Evolutionary conservation across 92 coral and sea anemone species (phyloP).

Genomic region (Scolanthus callimorphus): DNA sequence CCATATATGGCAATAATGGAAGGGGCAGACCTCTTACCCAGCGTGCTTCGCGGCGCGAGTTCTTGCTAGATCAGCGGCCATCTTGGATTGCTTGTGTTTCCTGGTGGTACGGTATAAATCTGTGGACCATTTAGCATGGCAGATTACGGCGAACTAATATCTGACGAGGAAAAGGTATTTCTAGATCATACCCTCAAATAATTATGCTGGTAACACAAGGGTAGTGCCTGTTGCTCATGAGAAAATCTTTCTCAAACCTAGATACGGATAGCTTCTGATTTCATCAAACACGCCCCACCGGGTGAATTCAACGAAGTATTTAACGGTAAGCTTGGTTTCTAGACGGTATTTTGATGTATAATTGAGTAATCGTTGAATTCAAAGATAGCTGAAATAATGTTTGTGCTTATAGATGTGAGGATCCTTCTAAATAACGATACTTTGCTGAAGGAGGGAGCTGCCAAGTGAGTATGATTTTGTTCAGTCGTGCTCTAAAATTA

Average conservation of each 20-base stretch:
- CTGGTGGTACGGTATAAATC: slow-evolving; percentile 43
- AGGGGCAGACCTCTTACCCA: slow-evolving; percentile 54
- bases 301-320: slow-evolving; percentile 99
- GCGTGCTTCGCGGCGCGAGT: slow-evolving; percentile 33
- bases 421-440: slow-evolving; percentile 83
- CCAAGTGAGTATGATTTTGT: slow-evolving; percentile 58
- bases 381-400: no score
- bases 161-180: slow-evolving; percentile 89
- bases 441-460: slow-evolving; percentile 81
- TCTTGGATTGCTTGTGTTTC: slow-evolving; percentile 54
- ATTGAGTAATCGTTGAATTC: no score
- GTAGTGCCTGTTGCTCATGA: slow-evolving; percentile 6
- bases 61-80: slow-evolving; percentile 42
- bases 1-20: slow-evolving; percentile 34
- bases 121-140: slow-evolving; percentile 72
- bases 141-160: slow-evolving; percentile 90
- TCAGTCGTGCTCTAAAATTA: neutral
- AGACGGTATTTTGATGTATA: neutral
- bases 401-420: slow-evolving; percentile 83
- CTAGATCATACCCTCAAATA: neutral
- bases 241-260: slow-evolving; percentile 29
- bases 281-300: slow-evolving; percentile 99
- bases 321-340: slow-evolving; percentile 68
- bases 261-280: slow-evolving; percentile 98
- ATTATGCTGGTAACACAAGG: neutral